Evolutionary conservation across 2,113 vertebrate species (phyloP), one percentile per base, ranked within the genome.

Genomic region (Cyanoliseus patagonus): DNA sequence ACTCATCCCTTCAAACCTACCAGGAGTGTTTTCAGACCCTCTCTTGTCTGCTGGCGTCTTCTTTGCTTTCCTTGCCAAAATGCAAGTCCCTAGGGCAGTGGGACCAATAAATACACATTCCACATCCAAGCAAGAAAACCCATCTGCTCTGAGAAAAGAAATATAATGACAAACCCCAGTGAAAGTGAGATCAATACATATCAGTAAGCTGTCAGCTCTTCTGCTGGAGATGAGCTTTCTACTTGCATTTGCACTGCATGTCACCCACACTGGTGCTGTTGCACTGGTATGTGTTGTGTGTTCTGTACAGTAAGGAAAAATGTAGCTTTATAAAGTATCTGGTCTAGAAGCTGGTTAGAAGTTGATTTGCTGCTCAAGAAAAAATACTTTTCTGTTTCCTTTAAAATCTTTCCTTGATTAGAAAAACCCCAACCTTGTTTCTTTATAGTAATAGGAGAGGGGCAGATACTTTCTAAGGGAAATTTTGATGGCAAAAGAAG

Each of bases 1-100:
- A 74, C 89, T 95, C 95, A 91, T 94, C 86, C 74, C 66, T 76
- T 44, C 95, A 79, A 97, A 85, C 62, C 70, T 64, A 94, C 80
- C 74, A 78, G 77, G 33, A 75, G 83, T 39, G 69, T 23, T 84
- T 95, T 85, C 51, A 95, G 94, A 89, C 69, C 74, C 57, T 77
- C 86, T 94, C 80, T n/a, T 46, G 77, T 73, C 91, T 95, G 80
- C 83, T 86, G 83, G 69, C 1, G 1, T 88, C 13, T 3, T 55
- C 77, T 87, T 57, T 89, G 39, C 74, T 91, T 57, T 87, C 74
- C 62, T 70, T 89, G 96, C 83, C 89, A 94, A 94, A 95, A 84
- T 28, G 25, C 41, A 91, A 92, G 63, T 80, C 92, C 94, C 86
- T 17, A 73, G 52, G 83, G 94, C 88, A 79, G 62, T 44, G 31